Percentiles rank a stretch among this genome's conserved stretches.
phyloP scores from a whole-genome alignment of 2,797 vertebrate species.

The Sphenopsis melanotis region DNA sequence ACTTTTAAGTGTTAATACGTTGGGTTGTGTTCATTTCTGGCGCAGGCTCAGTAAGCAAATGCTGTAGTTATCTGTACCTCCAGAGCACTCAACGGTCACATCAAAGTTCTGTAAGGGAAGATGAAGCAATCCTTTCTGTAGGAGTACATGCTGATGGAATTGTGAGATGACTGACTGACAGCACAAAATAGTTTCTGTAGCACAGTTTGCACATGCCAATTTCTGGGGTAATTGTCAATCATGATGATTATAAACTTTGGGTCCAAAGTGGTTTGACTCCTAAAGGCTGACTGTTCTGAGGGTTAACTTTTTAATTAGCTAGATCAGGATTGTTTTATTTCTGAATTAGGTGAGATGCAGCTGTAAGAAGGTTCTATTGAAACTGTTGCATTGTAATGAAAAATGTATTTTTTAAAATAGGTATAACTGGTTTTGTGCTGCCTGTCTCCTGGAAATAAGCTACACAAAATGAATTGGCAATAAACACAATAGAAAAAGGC shows the following conservation, averaged over 20 bases:
- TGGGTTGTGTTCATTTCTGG: neutral
- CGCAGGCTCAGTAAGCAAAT: neutral
- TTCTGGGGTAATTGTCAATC: neutral
- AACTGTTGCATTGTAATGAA: neutral
- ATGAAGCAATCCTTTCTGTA: neutral
- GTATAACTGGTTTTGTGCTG: neutral
- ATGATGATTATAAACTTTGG: neutral
- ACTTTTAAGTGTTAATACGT: neutral
- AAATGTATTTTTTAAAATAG: neutral
- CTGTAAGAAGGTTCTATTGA: neutral
- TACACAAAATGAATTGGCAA: neutral
- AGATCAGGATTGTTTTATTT: neutral
- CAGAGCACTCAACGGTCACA: neutral
- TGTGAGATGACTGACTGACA: neutral
- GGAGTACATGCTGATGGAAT: neutral
- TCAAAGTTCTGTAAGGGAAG: neutral
- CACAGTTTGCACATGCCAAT: neutral
- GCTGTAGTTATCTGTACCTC: neutral
- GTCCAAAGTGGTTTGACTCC: neutral
- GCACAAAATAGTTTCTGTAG: neutral
- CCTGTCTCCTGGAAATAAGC: neutral
- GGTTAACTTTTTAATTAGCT: neutral
- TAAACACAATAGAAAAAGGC: constrained; percentile 23
- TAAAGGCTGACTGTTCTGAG: neutral
- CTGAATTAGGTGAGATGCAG: neutral